phyloP scores from a whole-genome alignment of 2,113 vertebrate species.

The Ptilonorhynchus violaceus region DNA sequence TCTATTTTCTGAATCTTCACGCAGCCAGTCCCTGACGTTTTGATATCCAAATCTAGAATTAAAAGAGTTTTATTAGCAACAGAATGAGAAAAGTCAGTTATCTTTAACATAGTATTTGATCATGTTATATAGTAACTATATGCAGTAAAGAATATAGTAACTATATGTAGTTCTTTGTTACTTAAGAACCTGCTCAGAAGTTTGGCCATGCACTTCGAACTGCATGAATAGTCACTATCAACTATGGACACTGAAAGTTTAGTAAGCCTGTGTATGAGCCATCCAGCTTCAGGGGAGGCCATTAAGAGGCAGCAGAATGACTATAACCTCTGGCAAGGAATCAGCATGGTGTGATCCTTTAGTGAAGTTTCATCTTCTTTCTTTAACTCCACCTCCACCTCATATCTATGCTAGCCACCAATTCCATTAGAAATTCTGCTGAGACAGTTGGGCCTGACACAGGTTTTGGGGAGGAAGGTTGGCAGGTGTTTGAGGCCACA shows the following conservation, averaged over 20 bases:
- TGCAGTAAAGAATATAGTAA: accelerated
- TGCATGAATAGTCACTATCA: not conserved
- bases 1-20: constrained; percentile 88
- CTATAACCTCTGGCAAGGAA: not conserved
- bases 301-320: not conserved
- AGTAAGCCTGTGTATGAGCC: not conserved
- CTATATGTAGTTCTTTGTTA: not conserved
- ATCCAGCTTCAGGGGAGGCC: not conserved
- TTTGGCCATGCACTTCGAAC: not conserved
- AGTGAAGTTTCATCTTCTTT: not conserved
- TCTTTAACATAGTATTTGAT: not conserved
- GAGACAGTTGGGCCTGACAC: not conserved
- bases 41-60: constrained; percentile 87
- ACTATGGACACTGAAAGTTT: not conserved
- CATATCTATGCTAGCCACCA: not conserved
- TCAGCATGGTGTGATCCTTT: not conserved
- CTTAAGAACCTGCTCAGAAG: not conserved
- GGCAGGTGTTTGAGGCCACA: not conserved
- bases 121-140: not conserved
- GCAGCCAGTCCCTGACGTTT: constrained; percentile 77
- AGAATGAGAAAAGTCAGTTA: not conserved
- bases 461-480: not conserved
- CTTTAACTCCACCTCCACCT: not conserved
- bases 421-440: not conserved
- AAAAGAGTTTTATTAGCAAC: constrained; percentile 11